phyloP scores from a whole-genome alignment of 2,113 vertebrate species.

The Bombycilla garrulus region DNA sequence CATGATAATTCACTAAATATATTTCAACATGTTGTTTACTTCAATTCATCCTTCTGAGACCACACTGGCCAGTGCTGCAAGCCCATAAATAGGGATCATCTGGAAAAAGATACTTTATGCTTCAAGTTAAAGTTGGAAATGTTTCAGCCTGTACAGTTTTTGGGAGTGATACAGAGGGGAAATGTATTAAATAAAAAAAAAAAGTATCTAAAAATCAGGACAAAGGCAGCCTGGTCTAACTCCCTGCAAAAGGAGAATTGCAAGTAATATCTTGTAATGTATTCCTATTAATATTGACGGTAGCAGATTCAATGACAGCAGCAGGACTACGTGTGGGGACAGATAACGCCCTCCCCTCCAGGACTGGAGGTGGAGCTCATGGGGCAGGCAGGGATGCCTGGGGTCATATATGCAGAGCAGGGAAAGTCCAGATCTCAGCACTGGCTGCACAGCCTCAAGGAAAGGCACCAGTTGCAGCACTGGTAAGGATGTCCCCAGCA shows the following conservation, averaged over 20 bases:
- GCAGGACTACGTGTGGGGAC: background rate
- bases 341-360: accelerated
- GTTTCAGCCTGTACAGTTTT: background rate
- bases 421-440: background rate
- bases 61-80: background rate
- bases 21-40: slow-evolving; percentile 49
- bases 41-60: slow-evolving; percentile 34
- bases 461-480: background rate
- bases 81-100: background rate
- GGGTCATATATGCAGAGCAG: accelerated
- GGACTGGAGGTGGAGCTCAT: background rate
- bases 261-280: background rate
- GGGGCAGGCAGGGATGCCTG: background rate
- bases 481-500: accelerated
- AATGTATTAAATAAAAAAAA: background rate
- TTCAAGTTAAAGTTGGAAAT: background rate
- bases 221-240: background rate
- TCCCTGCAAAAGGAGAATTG: background rate
- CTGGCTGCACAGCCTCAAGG: accelerated
- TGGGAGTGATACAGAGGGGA: background rate
- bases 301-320: background rate
- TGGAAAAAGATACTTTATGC: background rate
- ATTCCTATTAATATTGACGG: background rate
- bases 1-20: slow-evolving; percentile 22
- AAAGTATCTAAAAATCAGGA: background rate